phyloP scores from a whole-genome alignment of 1,140 invertebrate genomes.

The Diuraphis noxia region DNA sequence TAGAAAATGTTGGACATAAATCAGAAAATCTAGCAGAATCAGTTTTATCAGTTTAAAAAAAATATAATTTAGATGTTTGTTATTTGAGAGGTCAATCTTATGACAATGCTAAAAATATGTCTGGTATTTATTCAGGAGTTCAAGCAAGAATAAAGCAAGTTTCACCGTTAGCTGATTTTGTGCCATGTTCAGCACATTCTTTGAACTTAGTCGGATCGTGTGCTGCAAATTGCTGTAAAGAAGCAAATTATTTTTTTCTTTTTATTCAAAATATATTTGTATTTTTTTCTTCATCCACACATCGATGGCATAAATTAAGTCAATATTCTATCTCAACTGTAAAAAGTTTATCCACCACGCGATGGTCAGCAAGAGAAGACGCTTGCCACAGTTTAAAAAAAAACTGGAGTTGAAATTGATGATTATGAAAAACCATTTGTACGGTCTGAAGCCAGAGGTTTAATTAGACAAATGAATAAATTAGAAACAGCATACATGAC shows the following conservation, averaged over 20 bases:
- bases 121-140: constrained; percentile 30
- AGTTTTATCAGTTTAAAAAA: constrained; percentile 12
- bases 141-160: constrained; percentile 36
- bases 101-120: constrained; percentile 8
- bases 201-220: too few species aligned
- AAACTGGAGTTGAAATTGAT: constrained; percentile 21
- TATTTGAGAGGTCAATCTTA: constrained; percentile 51
- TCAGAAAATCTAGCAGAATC: constrained; percentile 7
- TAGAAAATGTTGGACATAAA: constrained; percentile 37
- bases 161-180: constrained; percentile 21
- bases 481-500: constrained; percentile 29
- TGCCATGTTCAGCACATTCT: too few species aligned
- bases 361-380: constrained; percentile 7
- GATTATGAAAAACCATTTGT: constrained; percentile 23
- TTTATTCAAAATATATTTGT: constrained; percentile 10
- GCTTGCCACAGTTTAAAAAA: constrained; percentile 8
- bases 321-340: constrained; percentile 1
- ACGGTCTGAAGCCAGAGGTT: constrained; percentile 12
- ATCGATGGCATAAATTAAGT: constrained; percentile 37
- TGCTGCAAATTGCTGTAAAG: too few species aligned
- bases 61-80: constrained; percentile 48
- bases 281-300: constrained; percentile 11
- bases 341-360: neutral
- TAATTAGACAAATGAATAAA: constrained; percentile 32
- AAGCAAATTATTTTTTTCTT: neutral